phyloP scores from a whole-genome alignment of 2,888 invertebrate genomes.

The Apamea monoglypha region DNA sequence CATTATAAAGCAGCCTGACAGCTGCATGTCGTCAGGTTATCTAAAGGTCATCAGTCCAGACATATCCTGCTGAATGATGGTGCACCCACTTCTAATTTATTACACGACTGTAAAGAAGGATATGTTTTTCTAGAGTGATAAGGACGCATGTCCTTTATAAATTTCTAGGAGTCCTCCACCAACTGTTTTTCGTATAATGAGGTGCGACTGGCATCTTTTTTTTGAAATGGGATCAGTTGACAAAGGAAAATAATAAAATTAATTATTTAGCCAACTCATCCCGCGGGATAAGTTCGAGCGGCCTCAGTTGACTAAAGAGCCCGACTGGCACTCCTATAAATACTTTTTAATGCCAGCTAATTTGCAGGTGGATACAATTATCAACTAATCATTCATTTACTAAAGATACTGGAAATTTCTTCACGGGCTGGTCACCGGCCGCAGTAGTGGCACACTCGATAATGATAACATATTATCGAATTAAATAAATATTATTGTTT shows the following conservation, averaged over 20 bases:
- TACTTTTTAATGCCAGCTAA: conserved; percentile 15
- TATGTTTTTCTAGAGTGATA: background rate
- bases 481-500: conserved; percentile 25
- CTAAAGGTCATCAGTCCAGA: conserved; percentile 21
- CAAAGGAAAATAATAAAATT: no score
- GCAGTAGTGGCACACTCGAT: conserved; percentile 21
- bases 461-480: conserved; percentile 37
- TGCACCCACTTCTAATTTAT: conserved; percentile 6
- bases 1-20: conserved; percentile 14
- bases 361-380: conserved; percentile 37
- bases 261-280: no score
- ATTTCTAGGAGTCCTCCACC: background rate
- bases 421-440: conserved; percentile 1
- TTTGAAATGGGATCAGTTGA: no score
- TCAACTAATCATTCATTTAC: conserved; percentile 25
- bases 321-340: conserved; percentile 15
- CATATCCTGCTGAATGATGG: background rate
- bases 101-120: background rate
- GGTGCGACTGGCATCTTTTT: conserved; percentile 1
- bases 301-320: no score
- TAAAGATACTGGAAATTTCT: conserved; percentile 40
- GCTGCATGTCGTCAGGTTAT: conserved; percentile 6
- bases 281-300: no score
- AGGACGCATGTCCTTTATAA: background rate
- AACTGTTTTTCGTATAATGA: background rate